Base-by-base conservation (phyloP, 2,888 invertebrate genomes). In the Shargacucullia verbasci region DNA sequence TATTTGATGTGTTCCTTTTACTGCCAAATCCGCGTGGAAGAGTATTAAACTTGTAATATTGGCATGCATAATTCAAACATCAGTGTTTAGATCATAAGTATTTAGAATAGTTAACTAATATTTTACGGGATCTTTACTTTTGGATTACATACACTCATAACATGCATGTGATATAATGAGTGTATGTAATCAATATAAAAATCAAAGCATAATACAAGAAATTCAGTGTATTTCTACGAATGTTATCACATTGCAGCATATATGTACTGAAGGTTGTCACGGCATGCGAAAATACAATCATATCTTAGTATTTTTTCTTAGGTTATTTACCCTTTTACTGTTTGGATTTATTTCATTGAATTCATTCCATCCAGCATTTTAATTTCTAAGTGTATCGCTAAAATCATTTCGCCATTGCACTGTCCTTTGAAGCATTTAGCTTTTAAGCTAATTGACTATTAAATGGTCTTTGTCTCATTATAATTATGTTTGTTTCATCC, bases 231-330 rank as follows among this genome's bases (percentile, higher is more conserved):
- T 70, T 37, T 31, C 41, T 38, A 46, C 20, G 11, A 47, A 34
- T 55, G 43, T 60, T 71, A 73, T 64, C 57, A 41, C 8, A 43
- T 14, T 54, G 25, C 35, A 66, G 41, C 52, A 37, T 54, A 37
- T 54, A 33, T 40, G 37, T 69, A 60, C 48, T 48, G 59, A 48
- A 55, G 43, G 34, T 54, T 33, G 55, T 48, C 58, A 65, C 58
- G 74, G 65, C 49, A 56, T 73, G 65, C 55, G 15, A 70, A 58
- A 65, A 71, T 35, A 73, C 74, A 71, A 70, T 71, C 38, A 56
- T 50, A 70, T 60, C 33, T 45, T 48, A 52, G 40, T 55, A 54
- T 64, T 73, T 54, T 56, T 43, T 20, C 4, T 20, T 20, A 53
- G 52, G 55, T 65, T 66, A 35, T 54, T 27, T 64, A 70, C 41